Conservation (phyloP, 2,113 vertebrate genomes). For the Meleagris gallopavo region DNA sequence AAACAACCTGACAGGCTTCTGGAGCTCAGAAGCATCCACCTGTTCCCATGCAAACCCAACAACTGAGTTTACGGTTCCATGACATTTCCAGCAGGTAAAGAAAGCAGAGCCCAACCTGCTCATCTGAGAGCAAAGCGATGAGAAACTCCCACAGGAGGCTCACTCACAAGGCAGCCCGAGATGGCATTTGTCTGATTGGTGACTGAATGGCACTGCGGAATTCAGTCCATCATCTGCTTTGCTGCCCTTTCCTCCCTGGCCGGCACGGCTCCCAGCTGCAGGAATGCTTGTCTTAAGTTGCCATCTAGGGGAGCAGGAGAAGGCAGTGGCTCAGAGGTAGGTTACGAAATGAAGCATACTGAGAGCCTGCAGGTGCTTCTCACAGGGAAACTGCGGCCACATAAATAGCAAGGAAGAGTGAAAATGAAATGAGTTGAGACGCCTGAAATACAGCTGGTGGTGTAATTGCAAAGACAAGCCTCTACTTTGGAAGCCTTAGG, state of each 20-base stretch:
- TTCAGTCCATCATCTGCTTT: not conserved
- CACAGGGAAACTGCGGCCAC: not conserved
- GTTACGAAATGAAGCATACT: not conserved
- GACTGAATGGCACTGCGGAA: not conserved
- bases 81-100: not conserved
- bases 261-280: not conserved
- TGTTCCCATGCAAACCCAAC: not conserved
- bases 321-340: slow-evolving; percentile 18
- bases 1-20: not conserved
- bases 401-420: not conserved
- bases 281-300: slow-evolving; percentile 50
- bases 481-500: not conserved
- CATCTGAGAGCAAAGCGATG: not conserved
- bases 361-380: not conserved
- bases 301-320: slow-evolving; percentile 55
- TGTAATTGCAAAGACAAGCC: not conserved
- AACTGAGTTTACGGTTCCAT: not conserved
- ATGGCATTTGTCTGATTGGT: not conserved
- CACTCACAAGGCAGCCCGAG: not conserved
- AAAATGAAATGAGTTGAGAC: not conserved
- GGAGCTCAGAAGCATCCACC: not conserved
- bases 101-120: not conserved
- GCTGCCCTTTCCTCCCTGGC: not conserved
- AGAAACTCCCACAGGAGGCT: not conserved
- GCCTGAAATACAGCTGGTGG: not conserved